Base-by-base conservation (phyloP, 2,888 invertebrate species). In the Eristalis tenax region DNA sequence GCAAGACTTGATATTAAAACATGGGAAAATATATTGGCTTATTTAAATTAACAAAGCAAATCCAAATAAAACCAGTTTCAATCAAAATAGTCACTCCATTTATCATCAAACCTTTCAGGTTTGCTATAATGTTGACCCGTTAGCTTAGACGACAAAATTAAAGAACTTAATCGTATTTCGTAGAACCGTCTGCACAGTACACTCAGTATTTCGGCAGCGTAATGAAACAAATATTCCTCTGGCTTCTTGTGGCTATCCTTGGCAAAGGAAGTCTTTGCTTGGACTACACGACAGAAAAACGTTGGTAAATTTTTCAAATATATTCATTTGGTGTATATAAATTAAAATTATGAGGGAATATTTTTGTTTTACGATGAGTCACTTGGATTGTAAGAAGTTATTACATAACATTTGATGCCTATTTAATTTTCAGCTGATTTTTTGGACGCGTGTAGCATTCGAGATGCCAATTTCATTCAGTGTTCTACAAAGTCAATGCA, bases 401-500 rank as follows among this genome's bases (percentile, higher is more conserved):
- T 40, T 15, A 65, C 22, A 13, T 6, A 0, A 43, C 4, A 38
- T 22, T 61, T 28, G 13, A 57, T 70, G 23, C 11, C 35, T 59
- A 4, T 66, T 63, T 18, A 18, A 50, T 64, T 71, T 69, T 0
- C 75, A 90, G 90, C 90, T 8, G 38, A 77, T n/a, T 90, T 86
- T 76, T 38, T 90, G 64, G 78, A 43, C 18, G 40, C 88, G 6
- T 90, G 90, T 66, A 63, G 71, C 2, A 64, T 89, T 0, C 63
- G 66, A 6, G 85, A 88, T 61, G 13, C 86, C 0, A 70, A 88
- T 66, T 89, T 89, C 50, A 66, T 70, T 43, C 57, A 22, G 4
- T 90, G 90, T 50, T 74, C 89, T 2, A 69, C 83, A 15, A 88
- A 71, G 2, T 79, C 88, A 35, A 22, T 90, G 61, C 84, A 89